A percentile compares a stretch with the other conserved stretches of the same genome.
Conservation (phyloP, 2,888 invertebrate genomes). For the Aphodius sticticus region DNA sequence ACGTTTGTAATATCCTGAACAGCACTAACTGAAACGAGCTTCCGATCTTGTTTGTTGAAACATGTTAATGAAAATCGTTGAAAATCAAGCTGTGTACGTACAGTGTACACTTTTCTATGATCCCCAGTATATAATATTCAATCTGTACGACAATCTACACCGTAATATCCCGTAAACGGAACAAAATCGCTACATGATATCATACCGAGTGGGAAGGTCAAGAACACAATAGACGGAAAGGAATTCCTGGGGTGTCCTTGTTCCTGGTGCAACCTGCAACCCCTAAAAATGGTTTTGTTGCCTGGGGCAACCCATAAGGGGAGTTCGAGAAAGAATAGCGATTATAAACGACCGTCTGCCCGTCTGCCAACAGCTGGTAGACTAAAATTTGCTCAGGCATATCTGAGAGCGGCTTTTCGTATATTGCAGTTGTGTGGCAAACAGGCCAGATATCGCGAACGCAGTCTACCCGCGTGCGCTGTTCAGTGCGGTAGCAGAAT, state of each 20-base stretch:
- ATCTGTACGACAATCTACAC: neutral
- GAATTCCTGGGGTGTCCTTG: neutral
- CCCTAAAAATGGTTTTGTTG: neutral
- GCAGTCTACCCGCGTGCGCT: neutral
- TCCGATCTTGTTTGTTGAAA: too few species aligned
- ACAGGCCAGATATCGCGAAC: neutral
- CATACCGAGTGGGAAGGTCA: neutral
- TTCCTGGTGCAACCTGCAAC: neutral
- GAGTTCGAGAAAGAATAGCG: neutral
- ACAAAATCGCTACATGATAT: neutral
- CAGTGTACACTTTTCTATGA: neutral
- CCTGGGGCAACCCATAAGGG: neutral
- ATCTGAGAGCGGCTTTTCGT: neutral
- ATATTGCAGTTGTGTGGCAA: neutral
- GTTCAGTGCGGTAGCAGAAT: neutral
- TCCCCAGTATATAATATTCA: neutral
- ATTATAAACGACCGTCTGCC: neutral
- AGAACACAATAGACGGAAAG: neutral
- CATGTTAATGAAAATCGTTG: too few species aligned
- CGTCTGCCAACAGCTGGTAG: neutral
- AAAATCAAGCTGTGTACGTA: too few species aligned
- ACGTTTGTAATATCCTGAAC: too few species aligned
- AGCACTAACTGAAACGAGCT: too few species aligned
- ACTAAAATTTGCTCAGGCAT: neutral
- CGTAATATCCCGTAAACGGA: neutral